Evolutionary conservation across 2,113 vertebrate species (phyloP).

Genomic region (Prolemur simus): DNA sequence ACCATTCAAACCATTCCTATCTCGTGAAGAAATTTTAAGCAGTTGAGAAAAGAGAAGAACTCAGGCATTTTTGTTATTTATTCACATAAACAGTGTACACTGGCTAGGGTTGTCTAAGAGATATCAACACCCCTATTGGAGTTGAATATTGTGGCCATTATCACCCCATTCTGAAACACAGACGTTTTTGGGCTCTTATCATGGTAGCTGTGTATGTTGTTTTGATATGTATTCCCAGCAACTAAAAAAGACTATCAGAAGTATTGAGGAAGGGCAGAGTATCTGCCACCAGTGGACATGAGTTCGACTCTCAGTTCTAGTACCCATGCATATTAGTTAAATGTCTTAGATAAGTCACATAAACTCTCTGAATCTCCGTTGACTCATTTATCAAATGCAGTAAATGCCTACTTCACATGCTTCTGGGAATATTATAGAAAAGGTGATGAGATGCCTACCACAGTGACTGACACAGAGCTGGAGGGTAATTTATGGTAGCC

Average conservation of each 20-base stretch:
- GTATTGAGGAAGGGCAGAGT: background rate
- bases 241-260: background rate
- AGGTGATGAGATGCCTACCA: background rate
- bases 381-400: background rate
- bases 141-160: background rate
- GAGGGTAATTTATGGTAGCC: background rate
- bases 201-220: background rate
- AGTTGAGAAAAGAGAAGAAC: background rate
- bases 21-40: background rate
- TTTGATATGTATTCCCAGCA: background rate
- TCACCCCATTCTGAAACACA: background rate
- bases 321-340: background rate
- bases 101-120: background rate
- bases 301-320: background rate
- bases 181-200: background rate
- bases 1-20: background rate
- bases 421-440: background rate
- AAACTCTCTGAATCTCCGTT: background rate
- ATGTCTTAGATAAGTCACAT: background rate
- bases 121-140: no score
- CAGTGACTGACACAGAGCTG: background rate
- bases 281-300: background rate
- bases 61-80: background rate
- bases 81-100: background rate
- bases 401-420: background rate